Base-by-base conservation (phyloP, 2,888 invertebrate species). In the Leistus spinibarbis region DNA sequence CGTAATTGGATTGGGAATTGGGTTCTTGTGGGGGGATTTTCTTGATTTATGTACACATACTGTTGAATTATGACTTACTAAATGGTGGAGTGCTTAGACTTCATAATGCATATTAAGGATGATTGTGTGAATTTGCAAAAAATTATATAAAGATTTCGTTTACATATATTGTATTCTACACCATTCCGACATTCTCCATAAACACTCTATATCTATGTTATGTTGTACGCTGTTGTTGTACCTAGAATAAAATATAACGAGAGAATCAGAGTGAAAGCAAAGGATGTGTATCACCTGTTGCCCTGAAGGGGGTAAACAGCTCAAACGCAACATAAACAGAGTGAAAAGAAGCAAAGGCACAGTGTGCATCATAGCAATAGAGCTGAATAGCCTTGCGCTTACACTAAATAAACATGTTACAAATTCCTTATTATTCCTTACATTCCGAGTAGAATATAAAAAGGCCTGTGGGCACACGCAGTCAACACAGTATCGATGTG, bases 231-330 rank as follows among this genome's bases (percentile, higher is more conserved):
- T n/a, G n/a, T n/a, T n/a, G n/a, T n/a, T n/a, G n/a, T n/a, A n/a
- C n/a, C n/a, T n/a, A n/a, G 13, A 40, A 40, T 10, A 5, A 1
- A 40, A 40, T 40, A 5, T 40, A 40, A 40, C 40, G 40, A 40
- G 40, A 40, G 65, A 57, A 19, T 10, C 7, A 13, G 20, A n/a
- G 16, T 17, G 16, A 70, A 70, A 40, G 63, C 20, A 70, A 70
- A 53, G 57, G 57, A 65, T 54, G 63, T 69, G 64, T 76, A 76
- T 76, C 79, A 79, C 79, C 79, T 79, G 79, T 76, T 77, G 77
- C 78, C 78, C 79, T 70, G 56, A 77, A 78, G 79, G 79, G 75
- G 76, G 76, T 77, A 78, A 77, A 78, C 77, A 78, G 63, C 53
- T 62, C 40, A 62, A 71, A 71, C 54, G 56, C 54, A 69, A 69